Conservation (phyloP, 2,888 invertebrate genomes). For the Sympetrum striolatum region DNA sequence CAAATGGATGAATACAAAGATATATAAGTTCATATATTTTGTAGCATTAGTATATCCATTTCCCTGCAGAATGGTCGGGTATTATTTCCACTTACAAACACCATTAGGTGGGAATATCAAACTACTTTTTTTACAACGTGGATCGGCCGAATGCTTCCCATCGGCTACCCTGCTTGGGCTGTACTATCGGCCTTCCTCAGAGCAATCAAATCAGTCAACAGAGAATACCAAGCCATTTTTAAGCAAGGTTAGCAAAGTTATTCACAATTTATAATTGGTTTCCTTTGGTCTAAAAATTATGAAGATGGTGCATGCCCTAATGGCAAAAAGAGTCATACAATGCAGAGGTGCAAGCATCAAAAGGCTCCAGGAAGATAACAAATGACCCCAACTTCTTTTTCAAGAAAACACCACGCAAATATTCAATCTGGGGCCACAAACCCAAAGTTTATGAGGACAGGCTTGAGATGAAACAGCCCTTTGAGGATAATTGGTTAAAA, state of each 20-base stretch:
- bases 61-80: slow-evolving; percentile 43
- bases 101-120: slow-evolving; percentile 39
- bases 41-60: slow-evolving; percentile 39
- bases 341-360: slow-evolving; percentile 38
- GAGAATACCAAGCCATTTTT: slow-evolving; percentile 42
- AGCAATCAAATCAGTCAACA: slow-evolving; percentile 44
- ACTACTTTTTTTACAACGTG: slow-evolving; percentile 41
- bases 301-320: slow-evolving; percentile 39
- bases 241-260: slow-evolving; percentile 44
- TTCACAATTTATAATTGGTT: slow-evolving; percentile 38
- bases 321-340: slow-evolving; percentile 18
- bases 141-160: slow-evolving; percentile 30
- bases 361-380: slow-evolving; percentile 39
- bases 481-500: not conserved
- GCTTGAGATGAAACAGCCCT: not conserved
- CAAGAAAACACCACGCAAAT: slow-evolving; percentile 1
- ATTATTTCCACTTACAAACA: slow-evolving; percentile 43
- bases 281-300: slow-evolving; percentile 41
- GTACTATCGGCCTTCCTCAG: slow-evolving; percentile 43
- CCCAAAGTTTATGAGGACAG: not conserved
- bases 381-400: not conserved
- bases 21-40: slow-evolving; percentile 42
- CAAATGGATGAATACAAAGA: slow-evolving; percentile 44
- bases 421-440: slow-evolving; percentile 38
- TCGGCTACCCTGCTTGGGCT: slow-evolving; percentile 44